These are phyloP conservation scores for Nasonia vitripennis DNA, from an alignment of 1,140 invertebrate species.

Conservation along the genomic window DNA sequence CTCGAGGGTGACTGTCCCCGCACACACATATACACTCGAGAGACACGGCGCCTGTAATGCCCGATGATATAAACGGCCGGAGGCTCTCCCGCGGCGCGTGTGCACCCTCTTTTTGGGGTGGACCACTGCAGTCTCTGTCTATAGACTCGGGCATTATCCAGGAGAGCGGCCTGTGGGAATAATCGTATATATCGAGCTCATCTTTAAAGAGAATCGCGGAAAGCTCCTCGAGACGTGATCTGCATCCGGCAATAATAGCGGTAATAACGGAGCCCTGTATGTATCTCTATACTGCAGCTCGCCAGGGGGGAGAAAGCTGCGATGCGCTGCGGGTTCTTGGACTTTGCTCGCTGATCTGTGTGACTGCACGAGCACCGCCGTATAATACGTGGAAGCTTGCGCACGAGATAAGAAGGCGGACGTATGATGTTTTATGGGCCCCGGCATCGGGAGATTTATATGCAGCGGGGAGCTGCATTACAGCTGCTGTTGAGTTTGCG, in stretches of 20 bases:
- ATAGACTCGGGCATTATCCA: constrained; percentile 50
- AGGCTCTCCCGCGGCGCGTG: constrained; percentile 44
- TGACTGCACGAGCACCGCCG: not conserved
- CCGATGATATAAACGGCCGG: constrained; percentile 62
- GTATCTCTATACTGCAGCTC: no score
- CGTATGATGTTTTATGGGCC: not conserved
- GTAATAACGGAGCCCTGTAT: not conserved
- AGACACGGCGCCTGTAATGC: constrained; percentile 53
- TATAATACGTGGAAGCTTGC: not conserved
- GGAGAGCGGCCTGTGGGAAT: constrained; percentile 54
- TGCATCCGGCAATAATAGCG: constrained; percentile 36
- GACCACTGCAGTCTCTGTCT: constrained; percentile 20
- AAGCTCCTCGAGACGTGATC: constrained; percentile 43
- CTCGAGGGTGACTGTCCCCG: not conserved
- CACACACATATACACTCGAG: not conserved
- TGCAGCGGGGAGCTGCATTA: not conserved
- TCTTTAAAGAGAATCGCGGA: constrained; percentile 42
- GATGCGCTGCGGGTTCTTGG: not conserved
- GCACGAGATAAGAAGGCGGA: not conserved
- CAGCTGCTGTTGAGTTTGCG: no score
- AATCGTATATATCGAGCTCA: constrained; percentile 33
- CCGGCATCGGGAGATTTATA: not conserved
- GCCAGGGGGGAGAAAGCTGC: not conserved
- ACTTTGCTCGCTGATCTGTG: not conserved
- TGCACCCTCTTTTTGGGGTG: constrained; percentile 54